Evolutionary conservation across 1,140 invertebrate genomes (phyloP).

Genomic region (Lithobius niger): DNA sequence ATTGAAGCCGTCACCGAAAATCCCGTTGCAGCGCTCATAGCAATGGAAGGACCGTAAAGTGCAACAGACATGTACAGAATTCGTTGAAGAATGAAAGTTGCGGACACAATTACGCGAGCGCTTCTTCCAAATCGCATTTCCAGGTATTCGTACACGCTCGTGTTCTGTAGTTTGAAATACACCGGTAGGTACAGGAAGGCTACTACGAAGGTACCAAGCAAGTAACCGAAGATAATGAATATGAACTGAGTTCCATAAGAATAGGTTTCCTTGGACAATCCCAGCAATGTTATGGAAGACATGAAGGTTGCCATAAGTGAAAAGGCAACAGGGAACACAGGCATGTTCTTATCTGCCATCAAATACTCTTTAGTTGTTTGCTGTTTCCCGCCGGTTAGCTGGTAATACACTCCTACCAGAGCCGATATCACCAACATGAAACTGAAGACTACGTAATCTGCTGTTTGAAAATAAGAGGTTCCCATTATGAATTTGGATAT

Average conservation of each 20-base stretch:
- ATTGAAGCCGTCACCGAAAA: slow-evolving; percentile 58
- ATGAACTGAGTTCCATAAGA: slow-evolving; percentile 67
- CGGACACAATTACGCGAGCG: slow-evolving; percentile 19
- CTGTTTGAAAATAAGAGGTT: too few species aligned
- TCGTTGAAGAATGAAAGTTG: slow-evolving; percentile 23
- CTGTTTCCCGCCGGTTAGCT: slow-evolving; percentile 71
- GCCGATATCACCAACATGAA: slow-evolving; percentile 47
- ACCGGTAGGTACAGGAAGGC: slow-evolving; percentile 73
- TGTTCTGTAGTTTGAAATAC: slow-evolving; percentile 69
- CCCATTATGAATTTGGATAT: too few species aligned
- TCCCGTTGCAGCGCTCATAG: slow-evolving; percentile 75
- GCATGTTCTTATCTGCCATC: slow-evolving; percentile 61
- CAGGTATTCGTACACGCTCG: slow-evolving; percentile 61
- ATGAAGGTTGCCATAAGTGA: slow-evolving; percentile 88
- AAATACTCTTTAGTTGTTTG: slow-evolving; percentile 76
- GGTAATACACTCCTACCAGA: slow-evolving; percentile 62
- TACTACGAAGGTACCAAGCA: slow-evolving; percentile 64
- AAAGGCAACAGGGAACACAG: slow-evolving; percentile 61
- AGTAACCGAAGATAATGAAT: slow-evolving; percentile 65
- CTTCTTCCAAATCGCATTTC: slow-evolving; percentile 18
- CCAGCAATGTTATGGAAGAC: slow-evolving; percentile 82
- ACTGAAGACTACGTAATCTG: slow-evolving; percentile 50
- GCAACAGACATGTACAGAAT: slow-evolving; percentile 81
- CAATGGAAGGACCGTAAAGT: slow-evolving; percentile 78
- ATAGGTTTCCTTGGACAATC: slow-evolving; percentile 75